Percentiles rank a stretch among this genome's conserved stretches.
Evolutionary conservation across 2,113 vertebrate species (phyloP).

Genomic region (Pterophyllum scalare): DNA sequence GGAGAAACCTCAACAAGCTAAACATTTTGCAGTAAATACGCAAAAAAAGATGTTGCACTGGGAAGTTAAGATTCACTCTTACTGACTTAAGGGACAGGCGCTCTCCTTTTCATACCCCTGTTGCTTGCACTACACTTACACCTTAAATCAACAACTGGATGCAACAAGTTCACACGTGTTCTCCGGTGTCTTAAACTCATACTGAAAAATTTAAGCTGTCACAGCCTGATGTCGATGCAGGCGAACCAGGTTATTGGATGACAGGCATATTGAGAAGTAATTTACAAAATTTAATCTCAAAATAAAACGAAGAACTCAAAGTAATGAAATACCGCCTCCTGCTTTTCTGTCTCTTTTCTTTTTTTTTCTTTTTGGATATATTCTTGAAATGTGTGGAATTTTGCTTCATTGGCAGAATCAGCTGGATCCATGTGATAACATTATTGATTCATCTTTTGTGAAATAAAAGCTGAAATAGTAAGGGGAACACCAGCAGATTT

Average conservation of each 20-base stretch:
- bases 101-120: not conserved
- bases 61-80: not conserved
- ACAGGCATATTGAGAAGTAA: not conserved
- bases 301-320: not conserved
- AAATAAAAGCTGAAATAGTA: slow-evolving; percentile 27
- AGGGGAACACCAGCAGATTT: slow-evolving; percentile 13
- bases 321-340: not conserved
- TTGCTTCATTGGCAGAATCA: not conserved
- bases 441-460: slow-evolving; percentile 27
- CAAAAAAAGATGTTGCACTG: not conserved
- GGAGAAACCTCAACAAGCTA: not conserved
- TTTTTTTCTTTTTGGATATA: not conserved
- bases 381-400: not conserved
- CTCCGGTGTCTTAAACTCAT: not conserved
- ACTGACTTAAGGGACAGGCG: not conserved
- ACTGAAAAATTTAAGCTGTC: not conserved
- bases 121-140: not conserved
- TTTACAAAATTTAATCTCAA: not conserved
- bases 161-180: slow-evolving; percentile 37
- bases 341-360: not conserved
- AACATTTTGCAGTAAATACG: not conserved
- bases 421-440: not conserved
- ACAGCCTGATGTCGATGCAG: not conserved
- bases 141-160: slow-evolving; percentile 13
- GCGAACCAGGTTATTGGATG: slow-evolving; percentile 10